These are phyloP conservation scores for Bergia sp. DNA, from an alignment of 92 coral and sea anemone species.

Conservation along the genomic window DNA sequence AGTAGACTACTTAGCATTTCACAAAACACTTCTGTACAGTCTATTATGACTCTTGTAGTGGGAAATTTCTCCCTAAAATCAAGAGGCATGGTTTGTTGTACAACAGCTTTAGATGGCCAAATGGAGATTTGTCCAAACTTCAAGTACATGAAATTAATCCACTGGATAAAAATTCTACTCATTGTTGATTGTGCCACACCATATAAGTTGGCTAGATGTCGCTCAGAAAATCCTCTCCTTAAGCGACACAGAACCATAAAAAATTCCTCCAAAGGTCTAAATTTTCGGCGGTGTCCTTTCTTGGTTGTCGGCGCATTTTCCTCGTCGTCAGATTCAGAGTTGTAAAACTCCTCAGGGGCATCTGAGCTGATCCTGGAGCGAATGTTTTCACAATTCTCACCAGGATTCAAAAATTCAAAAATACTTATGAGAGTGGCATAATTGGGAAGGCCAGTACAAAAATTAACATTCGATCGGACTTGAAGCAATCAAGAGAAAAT, in stretches of 20 bases:
- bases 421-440: conserved; percentile 41
- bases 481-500: conserved; percentile 51
- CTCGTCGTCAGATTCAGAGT: conserved; percentile 39
- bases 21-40: conserved; percentile 59
- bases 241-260: conserved; percentile 53
- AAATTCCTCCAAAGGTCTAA: conserved; percentile 48
- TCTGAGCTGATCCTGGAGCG: conserved; percentile 47
- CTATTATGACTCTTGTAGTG: conserved; percentile 16
- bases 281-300: conserved; percentile 48
- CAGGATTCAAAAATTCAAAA: conserved; percentile 60
- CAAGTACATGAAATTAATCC: conserved; percentile 48
- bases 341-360: conserved; percentile 40
- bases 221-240: conserved; percentile 60
- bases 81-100: conserved; percentile 55
- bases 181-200: conserved; percentile 56
- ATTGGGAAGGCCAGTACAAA: conserved; percentile 65
- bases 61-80: conserved; percentile 53
- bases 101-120: conserved; percentile 55
- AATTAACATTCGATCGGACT: conserved; percentile 49
- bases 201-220: conserved; percentile 55
- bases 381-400: conserved; percentile 57
- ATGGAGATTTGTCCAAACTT: conserved; percentile 30
- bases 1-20: conserved; percentile 67
- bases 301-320: conserved; percentile 25
- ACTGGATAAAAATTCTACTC: conserved; percentile 46